Evolutionary conservation across 2,888 invertebrate genomes (phyloP).

Genomic region (Girardia tigrina): DNA sequence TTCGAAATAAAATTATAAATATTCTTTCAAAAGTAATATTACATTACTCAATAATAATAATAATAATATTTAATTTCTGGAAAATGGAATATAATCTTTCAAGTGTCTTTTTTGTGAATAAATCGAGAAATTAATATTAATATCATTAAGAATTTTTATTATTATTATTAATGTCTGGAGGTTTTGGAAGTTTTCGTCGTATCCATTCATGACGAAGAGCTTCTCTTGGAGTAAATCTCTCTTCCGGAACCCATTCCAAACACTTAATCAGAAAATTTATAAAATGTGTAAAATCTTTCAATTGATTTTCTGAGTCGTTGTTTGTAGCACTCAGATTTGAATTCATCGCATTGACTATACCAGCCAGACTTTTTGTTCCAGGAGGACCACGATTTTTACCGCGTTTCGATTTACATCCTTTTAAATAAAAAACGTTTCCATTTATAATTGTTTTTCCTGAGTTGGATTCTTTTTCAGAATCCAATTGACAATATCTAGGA

Average conservation of each 20-base stretch:
- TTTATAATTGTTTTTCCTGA: not conserved
- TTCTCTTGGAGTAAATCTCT: conserved; percentile 70
- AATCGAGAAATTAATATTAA: not conserved
- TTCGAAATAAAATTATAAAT: not conserved
- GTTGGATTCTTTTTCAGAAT: conserved; percentile 27
- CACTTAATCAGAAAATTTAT: conserved; percentile 83
- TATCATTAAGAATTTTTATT: not conserved
- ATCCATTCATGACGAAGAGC: conserved; percentile 57
- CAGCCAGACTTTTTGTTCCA: conserved; percentile 55
- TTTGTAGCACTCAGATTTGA: not conserved
- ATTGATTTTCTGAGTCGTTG: not conserved
- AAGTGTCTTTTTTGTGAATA: not conserved
- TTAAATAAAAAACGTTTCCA: conserved; percentile 52
- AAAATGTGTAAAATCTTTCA: conserved; percentile 52
- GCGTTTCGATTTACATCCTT: conserved; percentile 66
- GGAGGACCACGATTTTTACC: conserved; percentile 83
- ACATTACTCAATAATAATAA: not conserved
- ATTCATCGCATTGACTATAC: not conserved
- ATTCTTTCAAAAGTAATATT: not conserved
- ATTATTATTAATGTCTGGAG: not conserved
- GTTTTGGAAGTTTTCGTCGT: conserved; percentile 30
- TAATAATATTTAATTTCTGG: not conserved
- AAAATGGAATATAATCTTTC: not conserved
- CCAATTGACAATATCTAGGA: conserved; percentile 68
- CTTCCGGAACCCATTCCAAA: conserved; percentile 84